Percentiles rank a stretch among this genome's conserved stretches.
phyloP scores from a whole-genome alignment of 2,113 vertebrate genomes.

The Diglossa brunneiventris region DNA sequence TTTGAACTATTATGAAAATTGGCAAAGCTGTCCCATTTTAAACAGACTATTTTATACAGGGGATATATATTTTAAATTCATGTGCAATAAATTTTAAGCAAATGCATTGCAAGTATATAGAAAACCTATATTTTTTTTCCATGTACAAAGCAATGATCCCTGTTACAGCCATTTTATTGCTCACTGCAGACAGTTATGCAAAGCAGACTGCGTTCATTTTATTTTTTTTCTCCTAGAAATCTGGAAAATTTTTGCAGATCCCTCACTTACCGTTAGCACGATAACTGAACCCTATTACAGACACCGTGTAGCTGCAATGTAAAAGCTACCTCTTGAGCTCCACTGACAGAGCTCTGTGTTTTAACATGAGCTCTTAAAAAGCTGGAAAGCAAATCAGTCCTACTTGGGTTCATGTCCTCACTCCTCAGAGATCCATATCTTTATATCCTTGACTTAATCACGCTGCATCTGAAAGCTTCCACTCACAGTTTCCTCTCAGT shows the following conservation, averaged over 20 bases:
- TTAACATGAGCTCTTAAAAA: conserved; percentile 23
- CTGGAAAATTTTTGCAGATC: conserved; percentile 43
- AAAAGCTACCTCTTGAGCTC: conserved; percentile 16
- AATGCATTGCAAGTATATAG: conserved; percentile 42
- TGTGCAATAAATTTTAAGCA: conserved; percentile 37
- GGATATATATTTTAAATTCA: conserved; percentile 46
- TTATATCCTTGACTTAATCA: not conserved
- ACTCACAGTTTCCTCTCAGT: not conserved
- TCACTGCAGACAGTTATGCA: conserved; percentile 46
- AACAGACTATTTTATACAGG: conserved; percentile 3
- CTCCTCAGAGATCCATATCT: conserved; percentile 1
- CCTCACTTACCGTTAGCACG: conserved; percentile 25
- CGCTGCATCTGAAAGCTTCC: not conserved
- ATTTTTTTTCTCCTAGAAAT: conserved; percentile 55
- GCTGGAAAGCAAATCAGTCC: conserved; percentile 4
- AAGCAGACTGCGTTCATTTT: conserved; percentile 51
- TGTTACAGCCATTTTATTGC: conserved; percentile 65
- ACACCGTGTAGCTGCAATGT: not conserved
- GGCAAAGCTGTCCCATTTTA: not conserved
- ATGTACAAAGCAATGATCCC: conserved; percentile 49
- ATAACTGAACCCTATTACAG: conserved; percentile 46
- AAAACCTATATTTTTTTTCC: conserved; percentile 58
- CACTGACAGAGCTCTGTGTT: not conserved
- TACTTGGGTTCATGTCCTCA: conserved; percentile 7
- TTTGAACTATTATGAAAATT: conserved; percentile 48